Percentiles rank a stretch among this genome's conserved stretches.
phyloP scores from a whole-genome alignment of 2,113 vertebrate species.

The Corvus cornix region DNA sequence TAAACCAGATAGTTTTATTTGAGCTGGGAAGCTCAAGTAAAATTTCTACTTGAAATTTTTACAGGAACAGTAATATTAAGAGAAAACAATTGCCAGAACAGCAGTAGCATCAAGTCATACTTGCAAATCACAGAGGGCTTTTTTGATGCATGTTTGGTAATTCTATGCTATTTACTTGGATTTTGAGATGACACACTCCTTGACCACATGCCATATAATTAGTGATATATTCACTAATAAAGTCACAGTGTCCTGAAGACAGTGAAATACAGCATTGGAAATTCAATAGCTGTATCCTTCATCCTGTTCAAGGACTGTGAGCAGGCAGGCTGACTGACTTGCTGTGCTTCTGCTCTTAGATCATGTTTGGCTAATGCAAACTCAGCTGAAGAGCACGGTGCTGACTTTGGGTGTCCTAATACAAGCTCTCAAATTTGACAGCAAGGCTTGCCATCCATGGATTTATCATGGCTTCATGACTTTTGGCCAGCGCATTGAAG shows the following conservation, averaged over 20 bases:
- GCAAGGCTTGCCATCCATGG: not conserved
- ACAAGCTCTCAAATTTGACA: not conserved
- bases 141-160: not conserved
- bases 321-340: not conserved
- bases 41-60: constrained; percentile 9
- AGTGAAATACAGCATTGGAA: not conserved
- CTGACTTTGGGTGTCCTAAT: not conserved
- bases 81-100: not conserved
- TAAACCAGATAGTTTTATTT: constrained; percentile 40
- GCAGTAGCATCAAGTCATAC: not conserved
- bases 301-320: not conserved
- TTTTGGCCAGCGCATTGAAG: not conserved
- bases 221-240: not conserved
- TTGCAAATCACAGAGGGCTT: not conserved
- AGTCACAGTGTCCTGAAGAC: not conserved
- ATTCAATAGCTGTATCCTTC: not conserved
- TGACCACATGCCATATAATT: not conserved
- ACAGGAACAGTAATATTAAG: not conserved
- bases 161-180: not conserved
- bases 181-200: not conserved
- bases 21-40: not conserved
- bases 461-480: not conserved
- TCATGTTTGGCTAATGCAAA: not conserved
- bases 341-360: not conserved
- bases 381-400: not conserved